These are phyloP conservation scores for Dunckerocampus dactyliophorus DNA, from an alignment of 2,113 vertebrate species.

Conservation along the genomic window DNA sequence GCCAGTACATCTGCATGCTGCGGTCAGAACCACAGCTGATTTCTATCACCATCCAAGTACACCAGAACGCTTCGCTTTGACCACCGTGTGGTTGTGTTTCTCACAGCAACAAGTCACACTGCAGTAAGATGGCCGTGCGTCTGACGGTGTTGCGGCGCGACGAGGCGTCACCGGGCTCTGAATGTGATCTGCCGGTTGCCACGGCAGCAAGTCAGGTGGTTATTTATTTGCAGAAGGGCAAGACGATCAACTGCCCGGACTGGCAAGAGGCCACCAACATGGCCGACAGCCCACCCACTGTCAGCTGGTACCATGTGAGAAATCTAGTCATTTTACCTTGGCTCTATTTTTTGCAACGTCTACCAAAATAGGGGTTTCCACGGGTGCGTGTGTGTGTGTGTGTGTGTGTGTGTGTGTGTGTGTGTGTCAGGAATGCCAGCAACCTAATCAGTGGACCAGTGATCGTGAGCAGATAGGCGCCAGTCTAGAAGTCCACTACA, in stretches of 20 bases:
- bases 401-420: background rate
- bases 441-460: background rate
- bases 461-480: conserved; percentile 50
- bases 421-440: background rate
- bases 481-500: conserved; percentile 64
- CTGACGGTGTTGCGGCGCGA: conserved; percentile 74
- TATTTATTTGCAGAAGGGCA: conserved; percentile 64
- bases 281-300: conserved; percentile 50
- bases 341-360: background rate
- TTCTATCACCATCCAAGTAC: too few relatives aligned
- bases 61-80: background rate
- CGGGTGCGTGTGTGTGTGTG: background rate
- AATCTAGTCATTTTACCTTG: background rate
- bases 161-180: conserved; percentile 20
- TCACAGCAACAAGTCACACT: conserved; percentile 82
- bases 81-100: background rate
- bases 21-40: background rate
- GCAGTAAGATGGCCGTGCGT: conserved; percentile 81
- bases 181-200: conserved; percentile 49
- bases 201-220: background rate
- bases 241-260: conserved; percentile 77
- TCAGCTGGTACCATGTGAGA: conserved; percentile 82
- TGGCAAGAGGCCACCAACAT: conserved; percentile 74
- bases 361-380: background rate
- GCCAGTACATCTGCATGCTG: background rate